phyloP scores from a whole-genome alignment of 2,888 invertebrate species.

The Mechanitis messenoides region DNA sequence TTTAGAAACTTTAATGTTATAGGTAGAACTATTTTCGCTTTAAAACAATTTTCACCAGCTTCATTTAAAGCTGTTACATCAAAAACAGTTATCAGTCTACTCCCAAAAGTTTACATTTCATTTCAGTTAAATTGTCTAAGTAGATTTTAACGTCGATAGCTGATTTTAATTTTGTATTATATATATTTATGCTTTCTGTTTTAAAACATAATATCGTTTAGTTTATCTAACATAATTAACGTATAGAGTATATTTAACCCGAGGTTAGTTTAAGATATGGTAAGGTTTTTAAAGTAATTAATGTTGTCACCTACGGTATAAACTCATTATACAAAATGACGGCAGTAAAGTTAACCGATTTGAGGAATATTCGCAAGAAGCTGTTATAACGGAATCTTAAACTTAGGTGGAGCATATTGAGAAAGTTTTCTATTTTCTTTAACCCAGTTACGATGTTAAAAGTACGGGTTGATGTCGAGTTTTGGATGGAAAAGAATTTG shows the following conservation, averaged over 20 bases:
- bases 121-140: constrained; percentile 46
- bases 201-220: too few relatives aligned
- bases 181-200: too few relatives aligned
- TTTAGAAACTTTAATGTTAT: too few relatives aligned
- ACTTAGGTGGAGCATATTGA: constrained; percentile 58
- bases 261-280: too few relatives aligned
- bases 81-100: constrained; percentile 31
- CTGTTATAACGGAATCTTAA: constrained; percentile 52
- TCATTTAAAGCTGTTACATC: constrained; percentile 34
- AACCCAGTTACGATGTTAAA: constrained; percentile 62
- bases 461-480: constrained; percentile 50
- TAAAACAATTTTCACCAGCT: constrained; percentile 10
- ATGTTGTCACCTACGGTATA: constrained; percentile 3
- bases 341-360: constrained; percentile 14
- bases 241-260: too few relatives aligned
- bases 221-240: too few relatives aligned
- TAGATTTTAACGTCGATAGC: constrained; percentile 23
- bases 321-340: constrained; percentile 8
- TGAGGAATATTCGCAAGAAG: constrained; percentile 15
- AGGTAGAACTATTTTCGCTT: too few relatives aligned
- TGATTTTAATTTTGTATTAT: too few relatives aligned
- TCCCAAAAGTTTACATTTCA: constrained; percentile 34
- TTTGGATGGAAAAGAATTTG: constrained; percentile 36
- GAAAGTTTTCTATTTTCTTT: constrained; percentile 69
- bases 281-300: not conserved